Percentiles rank a stretch among this genome's conserved stretches.
These are phyloP conservation scores for Pyrocoelia pectoralis DNA, from an alignment of 2,888 invertebrate species.

Conservation along the genomic window DNA sequence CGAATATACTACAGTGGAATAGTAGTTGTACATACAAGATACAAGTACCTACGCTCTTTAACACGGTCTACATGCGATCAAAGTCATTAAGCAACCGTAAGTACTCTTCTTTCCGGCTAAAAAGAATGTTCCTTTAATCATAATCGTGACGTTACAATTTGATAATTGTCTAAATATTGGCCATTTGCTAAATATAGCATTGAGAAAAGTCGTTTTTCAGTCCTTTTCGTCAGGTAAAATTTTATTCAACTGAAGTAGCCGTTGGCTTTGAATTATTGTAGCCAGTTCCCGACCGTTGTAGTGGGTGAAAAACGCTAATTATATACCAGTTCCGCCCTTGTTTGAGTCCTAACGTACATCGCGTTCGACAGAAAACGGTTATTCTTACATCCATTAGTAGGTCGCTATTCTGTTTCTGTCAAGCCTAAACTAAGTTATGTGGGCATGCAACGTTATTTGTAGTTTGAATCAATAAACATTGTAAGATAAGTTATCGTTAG, in stretches of 20 bases:
- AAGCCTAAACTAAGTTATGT: not conserved
- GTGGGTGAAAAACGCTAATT: slow-evolving; percentile 2
- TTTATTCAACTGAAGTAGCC: not conserved
- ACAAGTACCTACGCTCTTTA: too few relatives aligned
- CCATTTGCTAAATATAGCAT: too few relatives aligned
- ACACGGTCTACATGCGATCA: too few relatives aligned
- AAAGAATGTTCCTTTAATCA: too few relatives aligned
- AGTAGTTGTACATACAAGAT: too few relatives aligned
- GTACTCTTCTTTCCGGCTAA: too few relatives aligned
- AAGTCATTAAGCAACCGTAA: too few relatives aligned
- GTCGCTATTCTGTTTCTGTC: slow-evolving; percentile 10
- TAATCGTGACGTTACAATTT: too few relatives aligned
- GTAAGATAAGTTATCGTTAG: slow-evolving; percentile 3
- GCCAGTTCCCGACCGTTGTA: not conserved
- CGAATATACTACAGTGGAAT: too few relatives aligned
- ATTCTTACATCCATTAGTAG: slow-evolving; percentile 7
- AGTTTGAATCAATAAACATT: not conserved
- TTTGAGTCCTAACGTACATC: slow-evolving; percentile 2
- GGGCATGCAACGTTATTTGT: not conserved
- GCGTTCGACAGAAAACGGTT: slow-evolving; percentile 2
- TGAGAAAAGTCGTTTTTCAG: not conserved
- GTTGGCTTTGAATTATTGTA: not conserved
- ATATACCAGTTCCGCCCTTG: slow-evolving; percentile 10
- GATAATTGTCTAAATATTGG: too few relatives aligned
- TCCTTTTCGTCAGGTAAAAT: too few relatives aligned